A percentile compares a stretch with the other conserved stretches of the same genome.
Evolutionary conservation across 2,113 vertebrate genomes (phyloP).

Genomic region (Brachypodius melanocephalos): DNA sequence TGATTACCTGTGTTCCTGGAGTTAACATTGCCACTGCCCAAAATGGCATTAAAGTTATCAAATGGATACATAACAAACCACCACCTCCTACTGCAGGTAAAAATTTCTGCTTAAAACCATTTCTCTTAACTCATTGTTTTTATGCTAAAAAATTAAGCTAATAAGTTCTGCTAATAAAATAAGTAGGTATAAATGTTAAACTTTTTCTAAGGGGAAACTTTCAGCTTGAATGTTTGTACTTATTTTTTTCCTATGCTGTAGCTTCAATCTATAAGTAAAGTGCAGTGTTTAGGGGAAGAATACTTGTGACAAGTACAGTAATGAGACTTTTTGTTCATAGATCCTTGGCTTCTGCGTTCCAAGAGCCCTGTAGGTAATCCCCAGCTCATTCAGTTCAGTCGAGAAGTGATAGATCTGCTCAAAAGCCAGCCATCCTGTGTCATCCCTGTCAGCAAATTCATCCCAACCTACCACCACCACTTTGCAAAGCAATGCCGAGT

Average conservation of each 20-base stretch:
- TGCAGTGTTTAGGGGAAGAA: not conserved
- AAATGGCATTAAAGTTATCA: conserved; percentile 95
- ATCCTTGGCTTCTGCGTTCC: conserved; percentile 91
- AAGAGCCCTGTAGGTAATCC: conserved; percentile 96
- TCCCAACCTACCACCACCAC: conserved; percentile 95
- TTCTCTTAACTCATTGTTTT: not conserved
- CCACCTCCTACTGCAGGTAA: conserved; percentile 87
- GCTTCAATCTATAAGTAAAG: not conserved
- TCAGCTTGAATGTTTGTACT: not conserved
- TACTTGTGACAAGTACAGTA: not conserved
- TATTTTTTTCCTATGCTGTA: not conserved
- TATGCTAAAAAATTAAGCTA: not conserved
- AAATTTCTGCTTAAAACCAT: not conserved
- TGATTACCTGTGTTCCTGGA: conserved; percentile 93
- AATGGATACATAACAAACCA: conserved; percentile 97
- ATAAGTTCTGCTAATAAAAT: not conserved
- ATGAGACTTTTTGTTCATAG: conserved; percentile 32
- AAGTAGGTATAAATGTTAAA: not conserved
- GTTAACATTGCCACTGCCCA: conserved; percentile 91
- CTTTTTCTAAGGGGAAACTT: not conserved
- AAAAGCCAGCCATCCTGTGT: conserved; percentile 88
- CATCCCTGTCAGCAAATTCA: conserved; percentile 90
- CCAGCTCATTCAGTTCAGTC: conserved; percentile 95
- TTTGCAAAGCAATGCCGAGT: conserved; percentile 97
- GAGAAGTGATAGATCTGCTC: conserved; percentile 93